Percentiles rank a stretch among this genome's conserved stretches.
Conservation (phyloP, 2,113 vertebrate species). For the Xiphorhynchus elegans region DNA sequence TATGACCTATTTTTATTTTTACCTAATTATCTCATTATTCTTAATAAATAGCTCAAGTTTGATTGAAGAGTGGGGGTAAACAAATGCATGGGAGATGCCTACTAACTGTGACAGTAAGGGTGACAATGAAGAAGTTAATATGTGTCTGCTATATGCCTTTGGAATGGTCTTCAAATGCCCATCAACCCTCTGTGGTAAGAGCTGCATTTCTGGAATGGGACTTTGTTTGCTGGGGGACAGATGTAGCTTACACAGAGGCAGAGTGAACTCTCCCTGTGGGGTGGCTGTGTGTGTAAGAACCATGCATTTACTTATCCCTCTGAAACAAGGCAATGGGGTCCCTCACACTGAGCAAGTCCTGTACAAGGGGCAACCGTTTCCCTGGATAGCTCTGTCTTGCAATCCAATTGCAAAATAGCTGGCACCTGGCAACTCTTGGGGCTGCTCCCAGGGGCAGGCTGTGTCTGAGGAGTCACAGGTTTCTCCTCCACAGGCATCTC, state of each 20-base stretch:
- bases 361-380: conserved; percentile 65
- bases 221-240: neutral
- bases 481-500: conserved; percentile 59
- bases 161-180: neutral
- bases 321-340: neutral
- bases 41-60: neutral
- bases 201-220: neutral
- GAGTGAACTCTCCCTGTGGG: neutral
- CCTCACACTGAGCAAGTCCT: conserved; percentile 29
- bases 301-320: neutral
- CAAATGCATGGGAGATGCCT: neutral
- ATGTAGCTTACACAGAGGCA: neutral
- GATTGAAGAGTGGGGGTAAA: neutral
- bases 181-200: neutral
- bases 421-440: conserved; percentile 51
- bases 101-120: neutral
- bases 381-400: conserved; percentile 72
- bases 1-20: neutral
- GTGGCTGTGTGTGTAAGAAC: neutral
- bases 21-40: neutral
- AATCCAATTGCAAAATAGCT: conserved; percentile 61
- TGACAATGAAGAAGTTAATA: neutral
- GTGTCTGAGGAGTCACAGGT: conserved; percentile 30
- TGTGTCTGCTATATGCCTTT: neutral
- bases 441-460: conserved; percentile 6